phyloP scores from a whole-genome alignment of 2,113 vertebrate genomes.

The Canis aureus region DNA sequence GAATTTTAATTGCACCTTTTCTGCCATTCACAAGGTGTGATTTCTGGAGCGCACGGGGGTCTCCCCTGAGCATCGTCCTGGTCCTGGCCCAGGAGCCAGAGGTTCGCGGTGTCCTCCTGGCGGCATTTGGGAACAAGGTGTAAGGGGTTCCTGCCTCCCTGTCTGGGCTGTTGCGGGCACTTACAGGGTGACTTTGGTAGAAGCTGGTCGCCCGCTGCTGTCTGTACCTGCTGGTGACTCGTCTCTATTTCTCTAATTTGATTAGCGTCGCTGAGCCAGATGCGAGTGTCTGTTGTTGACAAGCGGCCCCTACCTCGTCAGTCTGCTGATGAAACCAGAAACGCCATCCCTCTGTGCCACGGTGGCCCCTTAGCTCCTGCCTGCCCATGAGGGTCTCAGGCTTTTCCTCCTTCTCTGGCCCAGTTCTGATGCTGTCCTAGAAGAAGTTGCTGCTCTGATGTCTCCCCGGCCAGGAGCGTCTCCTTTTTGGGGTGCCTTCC shows the following conservation, averaged over 20 bases:
- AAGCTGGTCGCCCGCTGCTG: not conserved
- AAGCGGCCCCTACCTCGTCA: too few species aligned
- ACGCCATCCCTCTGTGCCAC: fast-evolving
- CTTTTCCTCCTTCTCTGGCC: not conserved
- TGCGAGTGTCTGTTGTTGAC: not conserved
- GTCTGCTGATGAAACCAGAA: not conserved
- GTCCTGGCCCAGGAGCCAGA: too few species aligned
- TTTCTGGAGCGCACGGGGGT: not conserved
- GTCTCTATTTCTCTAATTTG: not conserved
- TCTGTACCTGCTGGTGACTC: not conserved
- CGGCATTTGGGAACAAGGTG: too few species aligned
- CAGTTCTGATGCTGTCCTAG: fast-evolving
- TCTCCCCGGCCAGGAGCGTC: too few species aligned
- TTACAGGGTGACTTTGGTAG: not conserved
- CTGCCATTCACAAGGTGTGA: conserved; percentile 68
- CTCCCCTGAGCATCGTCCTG: fast-evolving
- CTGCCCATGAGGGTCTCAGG: not conserved
- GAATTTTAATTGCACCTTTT: conserved; percentile 66
- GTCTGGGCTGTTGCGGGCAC: not conserved
- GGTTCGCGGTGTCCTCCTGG: too few species aligned
- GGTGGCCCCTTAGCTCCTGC: too few species aligned
- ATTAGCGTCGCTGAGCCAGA: not conserved
- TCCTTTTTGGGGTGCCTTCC: too few species aligned
- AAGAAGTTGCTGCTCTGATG: not conserved
- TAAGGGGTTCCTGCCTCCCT: too few species aligned